phyloP scores from a whole-genome alignment of 2,888 invertebrate genomes.

The Perizoma flavofasciatum region DNA sequence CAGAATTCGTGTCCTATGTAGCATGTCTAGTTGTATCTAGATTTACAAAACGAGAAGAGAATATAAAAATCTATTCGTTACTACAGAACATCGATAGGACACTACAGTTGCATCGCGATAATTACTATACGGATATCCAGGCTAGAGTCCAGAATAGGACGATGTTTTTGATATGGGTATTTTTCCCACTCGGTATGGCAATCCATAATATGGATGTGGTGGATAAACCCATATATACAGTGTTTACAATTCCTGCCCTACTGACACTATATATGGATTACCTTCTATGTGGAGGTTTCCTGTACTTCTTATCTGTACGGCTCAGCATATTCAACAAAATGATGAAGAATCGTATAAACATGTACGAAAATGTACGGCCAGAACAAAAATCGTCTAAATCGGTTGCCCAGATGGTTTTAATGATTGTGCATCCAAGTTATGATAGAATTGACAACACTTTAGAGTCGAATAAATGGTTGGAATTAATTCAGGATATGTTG shows the following conservation, averaged over 20 bases:
- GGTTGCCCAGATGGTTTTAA: slow-evolving; percentile 10
- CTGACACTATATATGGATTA: slow-evolving; percentile 42
- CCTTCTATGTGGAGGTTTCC: slow-evolving; percentile 35
- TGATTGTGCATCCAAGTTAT: slow-evolving; percentile 17
- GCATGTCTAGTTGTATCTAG: slow-evolving; percentile 37
- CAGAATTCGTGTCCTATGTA: slow-evolving; percentile 40
- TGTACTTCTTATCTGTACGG: slow-evolving; percentile 43
- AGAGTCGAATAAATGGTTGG: slow-evolving; percentile 32
- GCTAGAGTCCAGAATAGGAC: slow-evolving; percentile 23
- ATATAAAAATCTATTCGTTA: slow-evolving; percentile 37
- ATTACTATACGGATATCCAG: slow-evolving; percentile 35
- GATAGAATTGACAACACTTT: slow-evolving; percentile 5
- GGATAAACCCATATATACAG: slow-evolving; percentile 33
- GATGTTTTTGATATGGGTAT: background rate
- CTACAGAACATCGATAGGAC: slow-evolving; percentile 46
- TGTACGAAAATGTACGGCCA: background rate
- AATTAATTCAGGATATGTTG: slow-evolving; percentile 43
- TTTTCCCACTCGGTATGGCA: slow-evolving; percentile 36
- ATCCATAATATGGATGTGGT: slow-evolving; percentile 29
- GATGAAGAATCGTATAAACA: slow-evolving; percentile 24
- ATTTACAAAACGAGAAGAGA: slow-evolving; percentile 36
- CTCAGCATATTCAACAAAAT: slow-evolving; percentile 42
- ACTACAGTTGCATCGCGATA: slow-evolving; percentile 34
- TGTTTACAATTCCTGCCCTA: slow-evolving; percentile 29
- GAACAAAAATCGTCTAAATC: slow-evolving; percentile 4